These are phyloP conservation scores for Equus przewalskii DNA, from an alignment of 2,113 vertebrate species.

Conservation along the genomic window DNA sequence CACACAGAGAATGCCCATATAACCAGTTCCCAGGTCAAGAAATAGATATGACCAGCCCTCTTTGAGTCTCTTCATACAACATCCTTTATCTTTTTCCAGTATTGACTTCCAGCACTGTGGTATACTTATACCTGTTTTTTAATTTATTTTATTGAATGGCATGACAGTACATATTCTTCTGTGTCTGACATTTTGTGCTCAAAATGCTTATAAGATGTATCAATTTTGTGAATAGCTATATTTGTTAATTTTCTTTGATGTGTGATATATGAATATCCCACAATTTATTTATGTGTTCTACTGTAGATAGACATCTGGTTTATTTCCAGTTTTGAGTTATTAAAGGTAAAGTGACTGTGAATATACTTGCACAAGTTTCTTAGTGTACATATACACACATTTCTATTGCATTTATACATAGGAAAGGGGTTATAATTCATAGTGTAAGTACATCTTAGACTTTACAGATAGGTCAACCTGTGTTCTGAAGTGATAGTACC, in stretches of 20 bases:
- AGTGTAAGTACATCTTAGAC: neutral
- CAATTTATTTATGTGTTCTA: neutral
- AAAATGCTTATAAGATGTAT: neutral
- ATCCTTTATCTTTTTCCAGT: neutral
- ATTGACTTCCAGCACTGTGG: neutral
- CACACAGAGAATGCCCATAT: neutral
- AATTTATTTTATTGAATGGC: neutral
- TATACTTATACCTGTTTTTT: neutral
- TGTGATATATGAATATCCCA: neutral
- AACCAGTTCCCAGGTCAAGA: neutral
- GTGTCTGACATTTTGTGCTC: neutral
- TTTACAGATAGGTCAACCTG: neutral
- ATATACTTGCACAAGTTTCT: neutral
- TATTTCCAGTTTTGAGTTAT: neutral
- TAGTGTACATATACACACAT: neutral
- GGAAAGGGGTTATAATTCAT: neutral
- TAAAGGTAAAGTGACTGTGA: neutral
- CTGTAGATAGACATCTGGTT: neutral
- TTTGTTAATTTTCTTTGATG: neutral
- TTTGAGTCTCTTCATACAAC: neutral
- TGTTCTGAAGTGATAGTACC: neutral
- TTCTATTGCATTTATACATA: neutral
- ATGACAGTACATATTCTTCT: neutral
- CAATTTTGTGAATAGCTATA: neutral
- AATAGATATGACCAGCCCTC: neutral